phyloP scores from a whole-genome alignment of 2,797 vertebrate species.

The Rhadinocentrus ornatus region DNA sequence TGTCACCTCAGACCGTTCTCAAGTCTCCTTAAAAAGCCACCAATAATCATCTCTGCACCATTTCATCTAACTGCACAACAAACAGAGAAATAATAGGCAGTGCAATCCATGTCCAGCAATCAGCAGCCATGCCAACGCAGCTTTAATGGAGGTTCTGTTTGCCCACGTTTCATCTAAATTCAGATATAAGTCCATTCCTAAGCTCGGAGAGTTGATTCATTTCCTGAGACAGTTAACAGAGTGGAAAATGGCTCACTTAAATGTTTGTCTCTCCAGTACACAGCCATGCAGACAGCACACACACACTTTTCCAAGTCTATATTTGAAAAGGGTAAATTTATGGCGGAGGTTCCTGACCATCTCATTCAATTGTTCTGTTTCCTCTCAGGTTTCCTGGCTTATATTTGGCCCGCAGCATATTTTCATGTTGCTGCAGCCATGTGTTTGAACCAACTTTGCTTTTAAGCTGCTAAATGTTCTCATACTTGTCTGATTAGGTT shows the following conservation, averaged over 20 bases:
- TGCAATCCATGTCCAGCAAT: too few relatives aligned
- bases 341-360: constrained; percentile 31
- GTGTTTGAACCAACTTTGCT: constrained; percentile 2
- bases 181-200: neutral
- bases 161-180: neutral
- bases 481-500: constrained; percentile 23
- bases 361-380: constrained; percentile 59
- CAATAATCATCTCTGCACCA: too few relatives aligned
- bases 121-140: too few relatives aligned
- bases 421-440: neutral
- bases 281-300: neutral
- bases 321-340: constrained; percentile 40
- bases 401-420: constrained; percentile 19
- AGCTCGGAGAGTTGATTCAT: neutral
- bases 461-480: constrained; percentile 14
- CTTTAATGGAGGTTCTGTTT: too few relatives aligned
- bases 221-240: neutral
- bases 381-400: constrained; percentile 44
- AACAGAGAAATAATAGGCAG: too few relatives aligned
- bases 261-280: neutral
- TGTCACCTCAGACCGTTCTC: too few relatives aligned
- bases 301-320: constrained; percentile 12
- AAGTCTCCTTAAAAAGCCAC: too few relatives aligned
- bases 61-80: too few relatives aligned
- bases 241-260: neutral